Evolutionary conservation across 1,140 invertebrate genomes (phyloP).

Genomic region (Diorhabda elongata): DNA sequence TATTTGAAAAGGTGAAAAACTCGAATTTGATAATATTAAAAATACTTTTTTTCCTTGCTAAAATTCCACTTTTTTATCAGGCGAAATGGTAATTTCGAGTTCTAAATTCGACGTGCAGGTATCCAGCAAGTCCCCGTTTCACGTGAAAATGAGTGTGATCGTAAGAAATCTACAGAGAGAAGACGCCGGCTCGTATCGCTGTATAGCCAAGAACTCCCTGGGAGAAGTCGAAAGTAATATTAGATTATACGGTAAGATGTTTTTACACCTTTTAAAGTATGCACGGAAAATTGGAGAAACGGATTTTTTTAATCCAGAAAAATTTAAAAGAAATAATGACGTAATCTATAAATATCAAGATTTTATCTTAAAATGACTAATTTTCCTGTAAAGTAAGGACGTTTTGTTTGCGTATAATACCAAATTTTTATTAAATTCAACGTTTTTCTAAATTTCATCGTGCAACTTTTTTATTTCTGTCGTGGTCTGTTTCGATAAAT

Average conservation of each 20-base stretch:
- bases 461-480: too few relatives aligned
- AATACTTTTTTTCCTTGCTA: too few relatives aligned
- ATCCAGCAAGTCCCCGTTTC: conserved; percentile 67
- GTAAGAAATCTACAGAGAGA: conserved; percentile 72
- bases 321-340: background rate
- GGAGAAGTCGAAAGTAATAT: conserved; percentile 87
- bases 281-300: background rate
- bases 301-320: conserved; percentile 6
- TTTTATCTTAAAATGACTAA: too few relatives aligned
- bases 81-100: conserved; percentile 78
- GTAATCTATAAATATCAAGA: too few relatives aligned
- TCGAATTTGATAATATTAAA: too few relatives aligned
- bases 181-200: conserved; percentile 82
- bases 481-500: too few relatives aligned
- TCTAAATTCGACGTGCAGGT: conserved; percentile 77
- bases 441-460: too few relatives aligned
- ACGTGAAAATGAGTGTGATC: conserved; percentile 77
- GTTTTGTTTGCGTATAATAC: too few relatives aligned
- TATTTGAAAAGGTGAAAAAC: background rate
- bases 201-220: conserved; percentile 86
- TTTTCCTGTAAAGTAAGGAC: too few relatives aligned
- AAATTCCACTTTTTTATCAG: conserved; percentile 46
- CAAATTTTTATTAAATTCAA: too few relatives aligned
- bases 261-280: conserved; percentile 9
- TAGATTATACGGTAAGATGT: conserved; percentile 74